These are phyloP conservation scores for Herpetotheres cachinnans DNA, from an alignment of 2,113 vertebrate species.

Conservation along the genomic window DNA sequence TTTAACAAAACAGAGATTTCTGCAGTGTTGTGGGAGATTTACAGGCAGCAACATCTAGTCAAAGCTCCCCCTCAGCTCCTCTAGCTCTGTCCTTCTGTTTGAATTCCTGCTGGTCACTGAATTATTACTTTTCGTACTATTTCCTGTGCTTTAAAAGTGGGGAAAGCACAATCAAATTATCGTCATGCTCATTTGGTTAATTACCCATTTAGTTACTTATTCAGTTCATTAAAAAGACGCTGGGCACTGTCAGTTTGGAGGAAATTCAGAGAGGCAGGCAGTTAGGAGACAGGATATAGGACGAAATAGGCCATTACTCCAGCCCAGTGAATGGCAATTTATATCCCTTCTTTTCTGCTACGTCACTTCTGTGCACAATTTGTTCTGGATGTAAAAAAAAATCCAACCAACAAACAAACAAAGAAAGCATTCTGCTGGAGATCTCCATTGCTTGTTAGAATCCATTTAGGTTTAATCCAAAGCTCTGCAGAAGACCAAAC, in stretches of 20 bases:
- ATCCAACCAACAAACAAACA: neutral
- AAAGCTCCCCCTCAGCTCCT: neutral
- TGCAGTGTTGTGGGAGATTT: neutral
- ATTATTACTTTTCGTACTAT: constrained; percentile 29
- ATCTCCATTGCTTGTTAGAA: neutral
- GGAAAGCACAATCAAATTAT: constrained; percentile 35
- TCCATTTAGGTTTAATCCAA: neutral
- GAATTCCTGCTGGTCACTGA: constrained; percentile 42
- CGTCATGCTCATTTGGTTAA: constrained; percentile 48
- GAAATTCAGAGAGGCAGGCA: constrained; percentile 3
- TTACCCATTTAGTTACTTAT: constrained; percentile 59
- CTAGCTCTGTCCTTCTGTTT: neutral
- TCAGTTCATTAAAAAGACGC: constrained; percentile 21
- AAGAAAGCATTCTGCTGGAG: neutral
- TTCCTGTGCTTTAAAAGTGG: constrained; percentile 49
- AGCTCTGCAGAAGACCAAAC: neutral
- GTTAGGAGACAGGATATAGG: constrained; percentile 21
- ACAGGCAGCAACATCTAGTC: neutral
- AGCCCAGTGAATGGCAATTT: neutral
- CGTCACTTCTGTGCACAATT: neutral
- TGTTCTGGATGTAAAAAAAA: neutral
- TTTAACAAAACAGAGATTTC: neutral
- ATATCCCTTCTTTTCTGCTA: neutral
- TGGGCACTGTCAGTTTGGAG: constrained; percentile 18
- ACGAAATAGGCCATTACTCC: constrained; percentile 7